These are phyloP conservation scores for Cephalopholis sonnerati DNA, from an alignment of 2,113 vertebrate species.

Conservation along the genomic window DNA sequence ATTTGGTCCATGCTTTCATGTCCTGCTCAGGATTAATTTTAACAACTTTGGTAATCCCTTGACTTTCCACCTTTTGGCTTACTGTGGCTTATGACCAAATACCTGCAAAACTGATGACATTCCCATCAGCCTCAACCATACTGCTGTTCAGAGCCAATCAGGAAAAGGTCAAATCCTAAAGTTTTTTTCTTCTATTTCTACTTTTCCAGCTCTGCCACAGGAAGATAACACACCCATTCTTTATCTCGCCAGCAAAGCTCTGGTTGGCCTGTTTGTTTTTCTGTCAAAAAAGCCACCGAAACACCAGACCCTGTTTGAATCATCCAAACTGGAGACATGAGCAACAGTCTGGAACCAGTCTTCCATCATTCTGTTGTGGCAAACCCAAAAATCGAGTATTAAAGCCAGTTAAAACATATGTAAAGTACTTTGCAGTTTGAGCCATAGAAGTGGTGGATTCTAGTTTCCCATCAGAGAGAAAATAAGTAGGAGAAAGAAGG, in stretches of 20 bases:
- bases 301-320: background rate
- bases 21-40: background rate
- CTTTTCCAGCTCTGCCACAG: background rate
- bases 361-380: background rate
- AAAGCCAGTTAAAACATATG: background rate
- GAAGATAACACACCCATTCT: background rate
- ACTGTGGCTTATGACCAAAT: no score
- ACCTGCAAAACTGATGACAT: no score
- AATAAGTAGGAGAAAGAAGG: background rate
- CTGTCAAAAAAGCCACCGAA: background rate
- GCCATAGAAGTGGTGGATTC: background rate
- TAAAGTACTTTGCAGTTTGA: background rate
- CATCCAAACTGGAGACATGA: background rate
- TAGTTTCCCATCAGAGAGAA: background rate
- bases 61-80: background rate
- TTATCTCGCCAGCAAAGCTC: background rate
- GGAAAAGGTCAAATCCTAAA: background rate
- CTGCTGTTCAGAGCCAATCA: background rate
- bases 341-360: background rate
- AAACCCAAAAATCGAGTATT: background rate
- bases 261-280: background rate
- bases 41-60: background rate
- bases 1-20: no score
- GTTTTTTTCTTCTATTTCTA: background rate
- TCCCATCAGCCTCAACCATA: no score